Base-by-base conservation (phyloP, 2,113 vertebrate genomes). In the Eulacestoma nigropectus region DNA sequence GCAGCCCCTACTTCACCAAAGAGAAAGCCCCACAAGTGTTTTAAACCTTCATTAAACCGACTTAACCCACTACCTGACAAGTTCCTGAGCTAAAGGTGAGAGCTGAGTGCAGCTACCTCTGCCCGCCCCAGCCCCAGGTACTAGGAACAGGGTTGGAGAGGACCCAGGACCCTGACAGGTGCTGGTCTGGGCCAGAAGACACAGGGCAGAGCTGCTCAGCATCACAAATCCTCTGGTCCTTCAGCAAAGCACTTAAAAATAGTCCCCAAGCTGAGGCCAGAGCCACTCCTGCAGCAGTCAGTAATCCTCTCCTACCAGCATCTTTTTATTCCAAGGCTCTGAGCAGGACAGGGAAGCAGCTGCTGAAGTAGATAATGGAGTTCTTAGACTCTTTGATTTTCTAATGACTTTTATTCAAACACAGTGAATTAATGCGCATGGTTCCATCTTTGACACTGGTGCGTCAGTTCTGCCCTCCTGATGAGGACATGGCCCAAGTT, bases 371-470 rank as follows among this genome's bases (percentile, higher is more conserved):
- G 96, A 96, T 94, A 94, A 96, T 7, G 59, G 68, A 69, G 76
- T 86, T 79, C 89, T 68, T 77, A 94, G 84, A n/a, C 72, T 62
- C 91, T 96, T 95, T 96, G 95, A 95, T 94, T 94, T 90, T 69
- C 75, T 85, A 67, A 56, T 64, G 42, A 60, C 86, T 95, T 92
- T 90, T 59, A 93, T 93, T 92, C 52, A 77, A 87, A 70, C 25
- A 37, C 65, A 68, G 73, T 18, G 67, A 56, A 44, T 90, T 86
- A 73, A 86, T 33, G 27, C 0, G 2, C 21, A 42, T 6, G n/a
- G 67, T 12, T 69, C 63, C 15, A 11, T 82, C 72, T 92, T 56
- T 89, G 84, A 72, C 29, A 13, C 27, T 7, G 2, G 12, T 64
- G 93, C 69, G 32, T 88, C 93, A 91, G 84, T 85, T n/a, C 2